Percentiles rank a stretch among this genome's conserved stretches.
Evolutionary conservation across 2,888 invertebrate species (phyloP).

Genomic region (Leptura quadrifasciata): DNA sequence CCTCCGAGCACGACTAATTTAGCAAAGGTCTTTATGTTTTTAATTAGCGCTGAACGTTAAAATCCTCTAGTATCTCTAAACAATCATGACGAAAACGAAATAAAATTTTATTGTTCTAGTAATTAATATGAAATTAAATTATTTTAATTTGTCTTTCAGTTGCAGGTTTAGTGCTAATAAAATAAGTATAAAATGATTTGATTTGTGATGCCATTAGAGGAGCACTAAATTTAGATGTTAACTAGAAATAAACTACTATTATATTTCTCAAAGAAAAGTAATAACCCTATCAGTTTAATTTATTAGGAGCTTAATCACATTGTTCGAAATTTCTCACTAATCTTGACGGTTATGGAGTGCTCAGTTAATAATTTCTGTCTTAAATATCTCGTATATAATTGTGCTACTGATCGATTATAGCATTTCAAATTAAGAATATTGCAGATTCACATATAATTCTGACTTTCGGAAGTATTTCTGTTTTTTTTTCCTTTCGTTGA

Average conservation of each 20-base stretch:
- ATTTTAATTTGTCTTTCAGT: not conserved
- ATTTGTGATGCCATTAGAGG: not conserved
- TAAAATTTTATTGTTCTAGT: not conserved
- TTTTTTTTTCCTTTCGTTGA: no score
- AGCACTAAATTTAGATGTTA: not conserved
- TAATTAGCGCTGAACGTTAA: not conserved
- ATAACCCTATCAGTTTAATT: not conserved
- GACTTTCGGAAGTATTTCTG: no score
- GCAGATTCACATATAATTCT: no score
- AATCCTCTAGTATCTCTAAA: not conserved
- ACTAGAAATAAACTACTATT: not conserved
- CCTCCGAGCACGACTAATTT: not conserved
- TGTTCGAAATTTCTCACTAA: not conserved
- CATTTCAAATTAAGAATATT: no score
- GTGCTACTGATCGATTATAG: not conserved
- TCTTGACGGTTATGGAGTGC: not conserved
- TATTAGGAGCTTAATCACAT: not conserved
- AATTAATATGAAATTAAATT: not conserved
- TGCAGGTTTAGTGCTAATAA: not conserved
- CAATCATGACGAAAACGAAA: not conserved
- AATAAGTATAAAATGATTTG: not conserved
- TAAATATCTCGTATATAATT: not conserved
- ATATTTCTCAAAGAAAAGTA: not conserved
- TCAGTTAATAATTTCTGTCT: not conserved
- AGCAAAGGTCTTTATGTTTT: not conserved